These are phyloP conservation scores for Paratilapia polleni DNA, from an alignment of 2,113 vertebrate genomes.

Conservation along the genomic window DNA sequence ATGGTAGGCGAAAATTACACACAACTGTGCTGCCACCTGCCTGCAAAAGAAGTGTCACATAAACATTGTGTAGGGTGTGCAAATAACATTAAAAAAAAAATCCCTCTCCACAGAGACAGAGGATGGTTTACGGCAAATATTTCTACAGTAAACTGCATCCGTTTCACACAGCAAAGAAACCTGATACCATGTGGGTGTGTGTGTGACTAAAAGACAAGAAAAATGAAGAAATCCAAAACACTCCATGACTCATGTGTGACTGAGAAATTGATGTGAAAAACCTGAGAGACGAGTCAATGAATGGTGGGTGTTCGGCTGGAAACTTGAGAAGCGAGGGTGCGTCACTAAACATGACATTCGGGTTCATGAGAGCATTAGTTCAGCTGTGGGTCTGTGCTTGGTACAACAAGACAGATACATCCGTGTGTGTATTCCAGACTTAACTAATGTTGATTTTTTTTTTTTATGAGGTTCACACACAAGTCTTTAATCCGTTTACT, in stretches of 20 bases:
- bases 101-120: not conserved
- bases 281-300: not conserved
- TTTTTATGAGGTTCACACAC: not conserved
- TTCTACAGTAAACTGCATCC: not conserved
- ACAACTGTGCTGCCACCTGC: not conserved
- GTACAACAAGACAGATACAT: not conserved
- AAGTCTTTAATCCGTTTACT: not conserved
- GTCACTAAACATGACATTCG: constrained; percentile 43
- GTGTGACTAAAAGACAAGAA: constrained; percentile 13
- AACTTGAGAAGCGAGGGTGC: constrained; percentile 41
- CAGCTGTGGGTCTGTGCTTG: constrained; percentile 12
- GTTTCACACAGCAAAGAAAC: constrained; percentile 21
- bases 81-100: not conserved
- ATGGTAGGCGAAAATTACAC: not conserved
- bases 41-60: not conserved
- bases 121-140: not conserved
- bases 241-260: constrained; percentile 55
- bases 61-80: not conserved
- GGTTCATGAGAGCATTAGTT: constrained; percentile 19
- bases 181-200: constrained; percentile 11
- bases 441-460: not conserved
- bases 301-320: constrained; percentile 45
- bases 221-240: constrained; percentile 32
- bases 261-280: constrained; percentile 42
- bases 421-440: not conserved